Evolutionary conservation across 2,113 vertebrate genomes (phyloP).

Genomic region (Tragelaphus strepsiceros): DNA sequence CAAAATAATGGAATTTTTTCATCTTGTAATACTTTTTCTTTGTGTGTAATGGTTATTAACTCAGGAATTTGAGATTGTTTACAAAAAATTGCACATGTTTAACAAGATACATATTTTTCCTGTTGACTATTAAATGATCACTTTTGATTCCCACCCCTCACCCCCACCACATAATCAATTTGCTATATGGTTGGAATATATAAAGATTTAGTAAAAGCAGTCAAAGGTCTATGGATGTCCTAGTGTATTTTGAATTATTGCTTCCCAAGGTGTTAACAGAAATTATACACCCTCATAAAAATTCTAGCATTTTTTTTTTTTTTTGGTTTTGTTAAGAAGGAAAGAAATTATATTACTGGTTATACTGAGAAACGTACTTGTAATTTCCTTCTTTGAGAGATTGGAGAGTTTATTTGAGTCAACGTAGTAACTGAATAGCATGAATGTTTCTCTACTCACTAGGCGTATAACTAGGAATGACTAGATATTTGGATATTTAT

Average conservation of each 20-base stretch:
- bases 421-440: neutral
- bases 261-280: neutral
- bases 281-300: neutral
- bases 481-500: neutral
- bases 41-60: neutral
- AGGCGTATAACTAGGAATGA: neutral
- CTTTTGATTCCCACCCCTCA: rapidly evolving
- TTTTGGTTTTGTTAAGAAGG: neutral
- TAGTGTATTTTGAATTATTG: neutral
- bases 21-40: neutral
- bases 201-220: neutral
- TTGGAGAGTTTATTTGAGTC: neutral
- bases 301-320: neutral
- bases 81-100: neutral
- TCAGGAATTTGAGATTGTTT: neutral
- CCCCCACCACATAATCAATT: neutral
- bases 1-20: neutral
- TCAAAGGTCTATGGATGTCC: neutral
- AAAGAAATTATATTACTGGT: neutral
- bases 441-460: neutral
- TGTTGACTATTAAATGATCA: neutral
- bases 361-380: neutral
- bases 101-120: neutral
- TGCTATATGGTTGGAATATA: neutral
- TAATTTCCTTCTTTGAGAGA: neutral